These are phyloP conservation scores for Stomorhina lunata DNA, from an alignment of 2,888 invertebrate species.

Conservation along the genomic window DNA sequence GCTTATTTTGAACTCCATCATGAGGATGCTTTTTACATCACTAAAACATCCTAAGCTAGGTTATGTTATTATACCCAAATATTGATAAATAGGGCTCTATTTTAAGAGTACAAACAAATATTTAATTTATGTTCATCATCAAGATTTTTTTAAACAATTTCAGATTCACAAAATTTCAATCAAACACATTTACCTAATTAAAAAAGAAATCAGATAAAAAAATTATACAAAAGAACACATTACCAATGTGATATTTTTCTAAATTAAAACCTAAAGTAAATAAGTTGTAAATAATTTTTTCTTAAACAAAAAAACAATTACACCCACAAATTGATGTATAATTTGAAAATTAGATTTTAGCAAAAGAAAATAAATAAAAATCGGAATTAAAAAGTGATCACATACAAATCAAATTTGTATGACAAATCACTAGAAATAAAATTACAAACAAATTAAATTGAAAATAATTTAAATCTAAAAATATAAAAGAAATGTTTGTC, in stretches of 20 bases:
- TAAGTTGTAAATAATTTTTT: conserved; percentile 39
- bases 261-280: conserved; percentile 18
- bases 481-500: conserved; percentile 26
- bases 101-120: too few species aligned
- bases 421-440: conserved; percentile 10
- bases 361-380: conserved; percentile 3
- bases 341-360: conserved; percentile 5
- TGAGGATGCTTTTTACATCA: too few species aligned
- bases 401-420: conserved; percentile 60
- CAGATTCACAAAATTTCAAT: neutral
- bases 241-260: conserved; percentile 57
- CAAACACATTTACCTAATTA: neutral
- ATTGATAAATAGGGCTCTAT: too few species aligned
- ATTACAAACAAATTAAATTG: neutral
- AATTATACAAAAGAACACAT: conserved; percentile 39
- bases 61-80: too few species aligned
- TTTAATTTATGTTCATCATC: too few species aligned
- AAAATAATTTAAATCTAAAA: neutral
- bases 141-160: neutral
- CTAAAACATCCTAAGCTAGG: too few species aligned
- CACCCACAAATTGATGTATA: neutral
- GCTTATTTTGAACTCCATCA: too few species aligned
- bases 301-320: neutral
- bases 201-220: neutral
- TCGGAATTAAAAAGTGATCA: conserved; percentile 20